A percentile compares a stretch with the other conserved stretches of the same genome.
phyloP scores from a whole-genome alignment of 2,113 vertebrate genomes.

The Ursus arctos region DNA sequence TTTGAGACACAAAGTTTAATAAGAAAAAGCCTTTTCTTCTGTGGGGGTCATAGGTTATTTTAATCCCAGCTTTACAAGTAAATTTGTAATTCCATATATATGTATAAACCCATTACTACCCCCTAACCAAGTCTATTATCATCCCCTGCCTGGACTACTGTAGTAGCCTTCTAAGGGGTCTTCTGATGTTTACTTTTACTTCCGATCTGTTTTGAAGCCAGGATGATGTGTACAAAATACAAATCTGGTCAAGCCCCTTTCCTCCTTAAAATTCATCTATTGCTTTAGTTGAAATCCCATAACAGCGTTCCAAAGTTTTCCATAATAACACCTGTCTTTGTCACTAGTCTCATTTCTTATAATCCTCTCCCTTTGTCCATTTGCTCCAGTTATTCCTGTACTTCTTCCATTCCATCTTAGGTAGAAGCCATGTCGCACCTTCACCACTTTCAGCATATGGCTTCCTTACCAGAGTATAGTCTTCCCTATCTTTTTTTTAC shows the following conservation, averaged over 20 bases:
- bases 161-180: not conserved
- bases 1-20: not conserved
- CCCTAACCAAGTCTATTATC: not conserved
- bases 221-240: not conserved
- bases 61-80: not conserved
- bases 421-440: not conserved
- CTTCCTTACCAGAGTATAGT: not conserved
- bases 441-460: not conserved
- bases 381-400: not conserved
- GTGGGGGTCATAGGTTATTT: not conserved
- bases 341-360: not conserved
- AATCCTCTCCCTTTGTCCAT: not conserved
- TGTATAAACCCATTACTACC: not conserved
- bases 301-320: not conserved
- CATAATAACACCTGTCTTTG: not conserved
- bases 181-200: not conserved
- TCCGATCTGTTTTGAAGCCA: not conserved
- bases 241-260: not conserved
- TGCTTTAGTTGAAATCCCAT: not conserved
- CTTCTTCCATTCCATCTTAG: not conserved
- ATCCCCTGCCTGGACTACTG: not conserved
- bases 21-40: not conserved
- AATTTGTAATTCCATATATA: not conserved
- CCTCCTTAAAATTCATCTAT: not conserved
- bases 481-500: not conserved